Percentiles rank a stretch among this genome's conserved stretches.
Conservation (phyloP, 2,888 invertebrate species). For the Actias luna region DNA sequence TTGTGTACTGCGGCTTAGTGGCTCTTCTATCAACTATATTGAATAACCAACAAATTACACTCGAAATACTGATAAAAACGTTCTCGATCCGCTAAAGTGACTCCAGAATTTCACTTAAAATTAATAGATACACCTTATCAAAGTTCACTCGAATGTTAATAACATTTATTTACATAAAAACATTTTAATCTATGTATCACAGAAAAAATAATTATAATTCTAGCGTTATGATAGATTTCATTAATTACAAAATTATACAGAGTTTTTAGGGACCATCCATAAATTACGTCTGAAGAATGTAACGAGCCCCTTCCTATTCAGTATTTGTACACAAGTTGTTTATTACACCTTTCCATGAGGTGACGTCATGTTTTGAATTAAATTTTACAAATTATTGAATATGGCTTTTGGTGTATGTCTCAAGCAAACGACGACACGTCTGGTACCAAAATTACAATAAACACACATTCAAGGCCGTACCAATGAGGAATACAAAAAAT, state of each 20-base stretch:
- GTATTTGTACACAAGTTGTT: too few relatives aligned
- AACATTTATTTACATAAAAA: conserved; percentile 71
- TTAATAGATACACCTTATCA: conserved; percentile 40
- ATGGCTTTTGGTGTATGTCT: too few relatives aligned
- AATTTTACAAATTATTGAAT: too few relatives aligned
- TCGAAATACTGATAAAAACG: background rate
- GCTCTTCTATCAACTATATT: conserved; percentile 30
- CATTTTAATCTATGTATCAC: conserved; percentile 78
- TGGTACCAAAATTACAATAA: too few relatives aligned
- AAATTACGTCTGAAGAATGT: too few relatives aligned
- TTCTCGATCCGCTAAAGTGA: conserved; percentile 20
- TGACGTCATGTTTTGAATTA: too few relatives aligned
- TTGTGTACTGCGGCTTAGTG: background rate
- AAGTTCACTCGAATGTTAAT: conserved; percentile 53
- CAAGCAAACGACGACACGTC: too few relatives aligned
- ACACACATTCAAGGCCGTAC: too few relatives aligned
- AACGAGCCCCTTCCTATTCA: too few relatives aligned
- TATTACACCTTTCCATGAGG: too few relatives aligned
- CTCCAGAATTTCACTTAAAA: background rate
- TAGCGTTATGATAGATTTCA: conserved; percentile 53
- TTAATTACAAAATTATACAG: conserved; percentile 23
- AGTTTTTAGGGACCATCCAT: too few relatives aligned
- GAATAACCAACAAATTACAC: conserved; percentile 18
- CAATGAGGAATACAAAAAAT: too few relatives aligned
- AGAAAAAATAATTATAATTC: conserved; percentile 78